A percentile compares a stretch with the other conserved stretches of the same genome.
phyloP scores from a whole-genome alignment of 1,140 invertebrate species.

The Hormaphis cornu region DNA sequence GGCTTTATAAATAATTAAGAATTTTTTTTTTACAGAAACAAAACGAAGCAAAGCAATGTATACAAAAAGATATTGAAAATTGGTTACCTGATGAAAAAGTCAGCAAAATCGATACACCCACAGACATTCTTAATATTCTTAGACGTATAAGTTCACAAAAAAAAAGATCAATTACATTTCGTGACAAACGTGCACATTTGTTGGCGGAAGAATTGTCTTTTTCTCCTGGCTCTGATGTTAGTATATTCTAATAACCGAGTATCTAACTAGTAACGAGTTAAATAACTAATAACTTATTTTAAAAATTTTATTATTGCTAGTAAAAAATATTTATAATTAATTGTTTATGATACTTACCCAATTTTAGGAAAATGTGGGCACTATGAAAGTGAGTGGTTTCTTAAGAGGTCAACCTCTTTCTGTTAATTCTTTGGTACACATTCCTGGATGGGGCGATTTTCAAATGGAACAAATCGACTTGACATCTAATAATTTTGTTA shows the following conservation, averaged over 20 bases:
- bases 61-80: conserved; percentile 64
- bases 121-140: conserved; percentile 69
- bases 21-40: conserved; percentile 48
- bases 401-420: conserved; percentile 68
- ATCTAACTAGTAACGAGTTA: too few relatives aligned
- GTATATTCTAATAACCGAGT: too few relatives aligned
- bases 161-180: conserved; percentile 58
- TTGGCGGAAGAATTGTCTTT: conserved; percentile 70
- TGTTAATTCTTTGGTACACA: conserved; percentile 80
- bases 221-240: conserved; percentile 47
- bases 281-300: too few relatives aligned
- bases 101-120: conserved; percentile 59
- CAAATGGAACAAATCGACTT: conserved; percentile 77
- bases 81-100: conserved; percentile 78
- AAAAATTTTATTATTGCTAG: too few relatives aligned
- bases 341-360: too few relatives aligned
- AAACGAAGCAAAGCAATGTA: conserved; percentile 59
- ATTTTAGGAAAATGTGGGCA: conserved; percentile 48
- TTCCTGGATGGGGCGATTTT: conserved; percentile 84
- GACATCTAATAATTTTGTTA: conserved; percentile 54
- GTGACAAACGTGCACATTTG: conserved; percentile 68
- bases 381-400: conserved; percentile 75
- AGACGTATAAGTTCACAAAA: conserved; percentile 74
- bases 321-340: too few relatives aligned
- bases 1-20: neutral